These are phyloP conservation scores for Lutraria lutraria DNA, from an alignment of 2,888 invertebrate species.

Conservation along the genomic window DNA sequence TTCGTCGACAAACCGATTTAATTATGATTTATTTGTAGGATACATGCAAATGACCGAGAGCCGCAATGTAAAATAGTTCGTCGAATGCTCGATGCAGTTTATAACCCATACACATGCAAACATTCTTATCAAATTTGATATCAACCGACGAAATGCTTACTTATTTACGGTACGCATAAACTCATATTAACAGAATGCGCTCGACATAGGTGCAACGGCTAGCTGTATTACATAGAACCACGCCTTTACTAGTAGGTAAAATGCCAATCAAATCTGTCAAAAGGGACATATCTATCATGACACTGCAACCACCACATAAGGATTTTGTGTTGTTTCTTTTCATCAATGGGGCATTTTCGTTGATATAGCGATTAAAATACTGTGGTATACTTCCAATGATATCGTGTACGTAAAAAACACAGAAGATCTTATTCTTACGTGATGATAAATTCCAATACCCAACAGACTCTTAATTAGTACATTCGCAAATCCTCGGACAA, in stretches of 20 bases:
- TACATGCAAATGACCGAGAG: slow-evolving; percentile 18
- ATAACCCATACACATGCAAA: neutral
- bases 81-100: neutral
- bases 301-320: neutral
- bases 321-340: neutral
- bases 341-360: neutral
- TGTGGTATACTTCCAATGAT: neutral
- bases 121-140: neutral
- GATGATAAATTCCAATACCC: neutral
- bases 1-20: slow-evolving; percentile 3
- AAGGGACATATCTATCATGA: neutral
- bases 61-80: neutral
- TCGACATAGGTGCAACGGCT: neutral
- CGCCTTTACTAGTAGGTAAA: neutral
- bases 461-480: neutral
- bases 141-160: neutral
- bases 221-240: neutral
- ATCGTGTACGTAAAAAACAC: neutral
- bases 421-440: neutral
- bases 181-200: neutral
- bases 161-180: neutral
- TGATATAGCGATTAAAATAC: neutral
- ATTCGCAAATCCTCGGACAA: neutral
- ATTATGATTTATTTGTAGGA: slow-evolving; percentile 19
- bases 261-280: slow-evolving; percentile 17